Evolutionary conservation across 2,113 vertebrate species (phyloP).

Genomic region (Axis porcinus): DNA sequence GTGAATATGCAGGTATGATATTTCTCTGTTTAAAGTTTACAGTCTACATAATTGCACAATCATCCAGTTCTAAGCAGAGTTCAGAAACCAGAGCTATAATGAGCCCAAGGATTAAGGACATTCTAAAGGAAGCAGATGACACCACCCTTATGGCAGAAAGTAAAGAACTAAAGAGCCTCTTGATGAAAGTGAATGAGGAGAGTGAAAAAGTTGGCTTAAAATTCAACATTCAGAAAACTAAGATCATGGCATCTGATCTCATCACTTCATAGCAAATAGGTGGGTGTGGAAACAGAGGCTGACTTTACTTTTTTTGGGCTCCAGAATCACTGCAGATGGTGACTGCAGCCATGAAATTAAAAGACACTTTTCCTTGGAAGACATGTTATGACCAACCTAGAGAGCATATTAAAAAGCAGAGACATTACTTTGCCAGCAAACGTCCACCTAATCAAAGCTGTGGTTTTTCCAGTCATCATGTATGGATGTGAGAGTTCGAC

Average conservation of each 20-base stretch:
- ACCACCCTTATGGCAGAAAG: neutral
- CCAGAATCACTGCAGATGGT: neutral
- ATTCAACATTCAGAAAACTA: neutral
- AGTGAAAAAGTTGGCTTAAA: neutral
- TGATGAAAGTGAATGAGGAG: neutral
- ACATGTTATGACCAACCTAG: neutral
- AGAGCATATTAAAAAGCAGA: neutral
- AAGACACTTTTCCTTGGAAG: neutral
- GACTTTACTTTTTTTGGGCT: neutral
- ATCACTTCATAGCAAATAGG: neutral
- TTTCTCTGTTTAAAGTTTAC: neutral
- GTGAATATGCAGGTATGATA: neutral
- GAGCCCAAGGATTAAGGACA: too few relatives aligned
- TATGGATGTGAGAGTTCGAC: neutral
- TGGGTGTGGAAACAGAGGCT: neutral
- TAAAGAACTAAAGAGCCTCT: neutral
- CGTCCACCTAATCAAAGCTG: fast-evolving
- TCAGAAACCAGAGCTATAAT: neutral
- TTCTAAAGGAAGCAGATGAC: neutral
- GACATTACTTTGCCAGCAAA: neutral
- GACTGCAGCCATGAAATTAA: neutral
- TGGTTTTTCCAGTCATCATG: neutral
- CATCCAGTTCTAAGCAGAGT: neutral
- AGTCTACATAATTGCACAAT: neutral
- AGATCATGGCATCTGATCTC: neutral